Evolutionary conservation across 2,797 vertebrate species (phyloP).

Genomic region (Fratercula arctica): DNA sequence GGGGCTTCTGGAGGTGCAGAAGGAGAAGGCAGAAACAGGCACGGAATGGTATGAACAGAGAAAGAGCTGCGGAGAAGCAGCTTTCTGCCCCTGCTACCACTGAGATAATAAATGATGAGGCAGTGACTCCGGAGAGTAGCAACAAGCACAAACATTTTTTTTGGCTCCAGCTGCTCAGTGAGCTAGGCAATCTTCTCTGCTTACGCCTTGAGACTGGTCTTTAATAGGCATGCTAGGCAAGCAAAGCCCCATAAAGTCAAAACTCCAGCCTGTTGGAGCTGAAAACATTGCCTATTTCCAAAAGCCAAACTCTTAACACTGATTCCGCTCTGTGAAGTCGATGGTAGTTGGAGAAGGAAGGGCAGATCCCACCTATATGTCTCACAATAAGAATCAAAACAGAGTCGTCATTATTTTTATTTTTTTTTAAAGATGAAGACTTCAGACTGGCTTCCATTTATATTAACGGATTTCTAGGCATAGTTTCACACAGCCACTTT

Average conservation of each 20-base stretch:
- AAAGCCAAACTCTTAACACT: neutral
- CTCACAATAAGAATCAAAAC: neutral
- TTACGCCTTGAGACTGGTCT: neutral
- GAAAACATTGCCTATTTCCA: neutral
- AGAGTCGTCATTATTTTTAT: neutral
- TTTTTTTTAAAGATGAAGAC: neutral
- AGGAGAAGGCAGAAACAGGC: neutral
- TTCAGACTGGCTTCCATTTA: neutral
- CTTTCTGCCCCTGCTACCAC: neutral
- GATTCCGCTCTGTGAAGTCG: neutral
- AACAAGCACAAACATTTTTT: neutral
- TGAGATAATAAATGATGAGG: neutral
- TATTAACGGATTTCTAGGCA: neutral
- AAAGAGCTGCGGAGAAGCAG: neutral
- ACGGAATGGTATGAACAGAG: neutral
- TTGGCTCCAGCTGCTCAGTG: neutral
- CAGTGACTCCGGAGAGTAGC: neutral
- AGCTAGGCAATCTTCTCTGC: neutral
- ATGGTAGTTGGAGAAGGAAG: neutral
- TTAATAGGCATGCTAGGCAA: neutral
- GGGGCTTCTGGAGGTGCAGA: neutral
- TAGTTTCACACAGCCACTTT: neutral
- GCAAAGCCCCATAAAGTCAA: neutral
- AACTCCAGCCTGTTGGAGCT: neutral
- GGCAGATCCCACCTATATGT: neutral